Evolutionary conservation across 2,797 vertebrate species (phyloP).

Genomic region (Notamacropus eugenii): DNA sequence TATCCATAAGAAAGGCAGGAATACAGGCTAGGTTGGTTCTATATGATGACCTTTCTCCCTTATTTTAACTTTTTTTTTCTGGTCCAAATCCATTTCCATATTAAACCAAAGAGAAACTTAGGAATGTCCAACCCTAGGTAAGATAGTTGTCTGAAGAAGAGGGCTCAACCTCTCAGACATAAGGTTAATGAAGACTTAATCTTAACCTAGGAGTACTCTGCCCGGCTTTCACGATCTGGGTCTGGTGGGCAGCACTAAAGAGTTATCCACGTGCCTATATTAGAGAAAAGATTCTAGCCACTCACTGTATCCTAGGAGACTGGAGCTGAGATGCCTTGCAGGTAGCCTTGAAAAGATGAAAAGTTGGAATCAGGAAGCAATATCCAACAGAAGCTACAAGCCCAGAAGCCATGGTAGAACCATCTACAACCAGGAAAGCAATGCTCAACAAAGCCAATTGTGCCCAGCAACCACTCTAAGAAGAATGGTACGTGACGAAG

Average conservation of each 20-base stretch:
- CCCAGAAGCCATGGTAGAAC: not conserved
- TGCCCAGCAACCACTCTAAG: not conserved
- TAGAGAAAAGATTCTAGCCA: not conserved
- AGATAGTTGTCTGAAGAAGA: not conserved
- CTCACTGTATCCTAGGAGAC: not conserved
- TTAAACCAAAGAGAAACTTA: not conserved
- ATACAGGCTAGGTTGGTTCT: not conserved
- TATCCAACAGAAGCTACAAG: not conserved
- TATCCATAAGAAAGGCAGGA: not conserved
- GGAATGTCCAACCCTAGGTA: not conserved
- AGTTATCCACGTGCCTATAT: not conserved
- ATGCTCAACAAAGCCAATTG: not conserved
- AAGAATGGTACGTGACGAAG: not conserved
- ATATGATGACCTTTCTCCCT: not conserved
- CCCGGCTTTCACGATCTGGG: not conserved
- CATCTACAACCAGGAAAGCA: not conserved
- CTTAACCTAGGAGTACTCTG: not conserved
- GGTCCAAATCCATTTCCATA: not conserved
- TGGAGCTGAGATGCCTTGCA: not conserved
- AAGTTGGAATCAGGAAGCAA: not conserved
- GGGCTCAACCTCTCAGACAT: not conserved
- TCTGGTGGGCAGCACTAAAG: not conserved
- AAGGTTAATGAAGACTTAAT: not conserved
- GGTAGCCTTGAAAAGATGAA: not conserved
- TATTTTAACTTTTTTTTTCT: not conserved